Conservation (phyloP, 2,113 vertebrate species). For the Mustela lutreola region DNA sequence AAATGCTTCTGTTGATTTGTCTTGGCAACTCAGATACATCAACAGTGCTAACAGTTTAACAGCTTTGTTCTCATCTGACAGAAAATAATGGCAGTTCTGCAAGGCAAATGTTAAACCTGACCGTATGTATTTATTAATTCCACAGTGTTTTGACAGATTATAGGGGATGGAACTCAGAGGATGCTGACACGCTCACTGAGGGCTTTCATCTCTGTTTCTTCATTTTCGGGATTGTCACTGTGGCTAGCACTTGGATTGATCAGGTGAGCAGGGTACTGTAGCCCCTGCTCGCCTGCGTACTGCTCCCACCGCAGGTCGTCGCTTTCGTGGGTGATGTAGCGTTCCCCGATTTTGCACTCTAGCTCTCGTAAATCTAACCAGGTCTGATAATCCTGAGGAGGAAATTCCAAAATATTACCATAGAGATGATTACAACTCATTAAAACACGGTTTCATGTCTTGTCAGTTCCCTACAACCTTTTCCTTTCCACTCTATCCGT, state of each 20-base stretch:
- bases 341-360: constrained; percentile 94
- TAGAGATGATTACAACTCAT: neutral
- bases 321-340: constrained; percentile 98
- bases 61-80: constrained; percentile 92
- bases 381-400: constrained; percentile 96
- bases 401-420: constrained; percentile 61
- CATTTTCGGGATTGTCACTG: constrained; percentile 87
- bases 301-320: constrained; percentile 97
- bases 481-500: neutral
- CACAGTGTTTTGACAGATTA: constrained; percentile 93
- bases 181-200: constrained; percentile 97
- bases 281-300: constrained; percentile 93
- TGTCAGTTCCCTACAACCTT: neutral
- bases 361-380: constrained; percentile 97
- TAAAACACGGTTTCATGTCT: neutral
- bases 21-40: constrained; percentile 91
- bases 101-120: constrained; percentile 92
- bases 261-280: constrained; percentile 93
- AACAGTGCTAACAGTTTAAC: constrained; percentile 92
- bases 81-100: constrained; percentile 92
- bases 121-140: constrained; percentile 93
- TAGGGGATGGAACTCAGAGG: constrained; percentile 91
- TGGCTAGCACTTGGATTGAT: constrained; percentile 85
- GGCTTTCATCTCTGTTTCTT: constrained; percentile 94
- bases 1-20: constrained; percentile 92